These are phyloP conservation scores for Bujurquina vittata DNA, from an alignment of 2,113 vertebrate genomes.

Conservation along the genomic window DNA sequence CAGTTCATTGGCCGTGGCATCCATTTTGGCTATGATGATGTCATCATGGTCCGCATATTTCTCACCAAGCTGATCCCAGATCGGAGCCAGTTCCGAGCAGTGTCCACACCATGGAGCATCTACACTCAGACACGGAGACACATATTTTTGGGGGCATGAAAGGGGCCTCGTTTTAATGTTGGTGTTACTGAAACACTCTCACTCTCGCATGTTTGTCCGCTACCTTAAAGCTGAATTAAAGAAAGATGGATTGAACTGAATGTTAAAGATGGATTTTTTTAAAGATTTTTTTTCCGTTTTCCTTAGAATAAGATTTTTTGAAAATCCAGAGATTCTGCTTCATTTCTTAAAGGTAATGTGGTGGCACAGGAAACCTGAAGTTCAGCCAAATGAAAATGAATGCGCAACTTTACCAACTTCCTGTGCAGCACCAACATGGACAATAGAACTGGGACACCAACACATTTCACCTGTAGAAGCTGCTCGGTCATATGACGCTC, in stretches of 20 bases:
- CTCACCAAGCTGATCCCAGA: constrained; percentile 90
- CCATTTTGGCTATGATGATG: constrained; percentile 90
- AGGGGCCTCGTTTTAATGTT: too few species aligned
- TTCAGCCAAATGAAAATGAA: neutral
- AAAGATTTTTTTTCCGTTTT: too few species aligned
- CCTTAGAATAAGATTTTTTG: too few species aligned
- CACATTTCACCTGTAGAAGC: neutral
- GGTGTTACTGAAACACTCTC: too few species aligned
- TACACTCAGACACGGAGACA: constrained; percentile 54
- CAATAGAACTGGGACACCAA: neutral
- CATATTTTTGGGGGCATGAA: neutral
- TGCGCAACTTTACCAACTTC: neutral
- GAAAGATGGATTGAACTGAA: neutral
- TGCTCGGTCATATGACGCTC: rapidly evolving
- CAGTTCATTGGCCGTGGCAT: constrained; percentile 88
- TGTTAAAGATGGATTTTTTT: neutral
- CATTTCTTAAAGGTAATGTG: neutral
- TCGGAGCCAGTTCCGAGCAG: constrained; percentile 86
- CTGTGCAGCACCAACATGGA: neutral
- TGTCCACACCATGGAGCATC: constrained; percentile 94
- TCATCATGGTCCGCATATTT: constrained; percentile 85
- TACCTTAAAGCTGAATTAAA: neutral
- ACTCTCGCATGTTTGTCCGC: too few species aligned
- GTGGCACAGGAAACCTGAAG: neutral
- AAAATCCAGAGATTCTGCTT: neutral